Percentiles rank a stretch among this genome's conserved stretches.
These are phyloP conservation scores for Pheosia tremula DNA, from an alignment of 2,888 invertebrate species.

Conservation along the genomic window DNA sequence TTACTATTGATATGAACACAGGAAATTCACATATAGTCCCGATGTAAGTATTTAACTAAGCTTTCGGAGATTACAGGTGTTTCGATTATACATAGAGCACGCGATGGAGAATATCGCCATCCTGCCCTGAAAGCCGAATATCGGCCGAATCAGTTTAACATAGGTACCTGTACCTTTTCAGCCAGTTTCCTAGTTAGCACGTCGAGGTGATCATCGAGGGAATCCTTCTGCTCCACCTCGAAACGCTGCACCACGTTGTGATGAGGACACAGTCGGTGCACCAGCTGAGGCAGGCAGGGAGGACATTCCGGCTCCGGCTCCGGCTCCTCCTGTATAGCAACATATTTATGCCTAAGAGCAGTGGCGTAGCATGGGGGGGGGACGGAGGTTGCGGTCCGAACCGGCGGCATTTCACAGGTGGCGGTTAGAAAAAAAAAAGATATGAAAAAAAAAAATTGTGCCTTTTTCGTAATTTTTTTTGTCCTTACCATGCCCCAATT, in stretches of 20 bases:
- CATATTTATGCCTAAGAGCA: neutral
- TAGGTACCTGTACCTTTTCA: conserved; percentile 62
- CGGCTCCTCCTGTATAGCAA: conserved; percentile 1
- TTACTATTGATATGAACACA: no score
- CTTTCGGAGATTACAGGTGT: neutral
- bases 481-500: no score
- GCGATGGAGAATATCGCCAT: no score
- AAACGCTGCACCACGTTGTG: conserved; percentile 67
- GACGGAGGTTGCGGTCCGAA: no score
- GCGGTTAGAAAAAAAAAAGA: no score
- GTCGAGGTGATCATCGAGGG: conserved; percentile 74
- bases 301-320: conserved; percentile 11
- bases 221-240: conserved; percentile 72
- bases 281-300: conserved; percentile 48
- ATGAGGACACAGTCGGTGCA: conserved; percentile 70
- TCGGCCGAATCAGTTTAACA: no score
- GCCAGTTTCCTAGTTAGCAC: conserved; percentile 73
- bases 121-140: no score
- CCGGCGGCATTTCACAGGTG: no score
- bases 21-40: no score
- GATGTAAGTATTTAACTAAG: neutral
- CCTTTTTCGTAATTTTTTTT: no score
- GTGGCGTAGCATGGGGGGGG: no score
- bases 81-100: neutral
- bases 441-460: no score